A percentile compares a stretch with the other conserved stretches of the same genome.
Evolutionary conservation across 2,888 invertebrate genomes (phyloP).

Genomic region (Andricus quercusramuli): DNA sequence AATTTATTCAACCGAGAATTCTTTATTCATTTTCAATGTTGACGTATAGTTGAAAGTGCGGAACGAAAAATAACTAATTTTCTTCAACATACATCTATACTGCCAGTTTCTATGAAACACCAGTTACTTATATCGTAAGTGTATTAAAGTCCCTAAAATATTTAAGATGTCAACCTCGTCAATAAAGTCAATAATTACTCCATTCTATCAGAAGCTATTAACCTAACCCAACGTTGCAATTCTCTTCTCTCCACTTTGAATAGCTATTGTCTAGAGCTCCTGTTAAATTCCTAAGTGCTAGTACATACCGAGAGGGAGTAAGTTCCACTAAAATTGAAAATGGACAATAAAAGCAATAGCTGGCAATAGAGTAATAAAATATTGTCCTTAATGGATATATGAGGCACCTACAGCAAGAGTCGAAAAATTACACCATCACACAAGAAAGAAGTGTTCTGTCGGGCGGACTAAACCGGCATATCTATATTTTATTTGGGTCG

Average conservation of each 20-base stretch:
- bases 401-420: too few species aligned
- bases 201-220: slow-evolving; percentile 7
- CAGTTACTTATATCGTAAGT: too few species aligned
- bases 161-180: neutral
- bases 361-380: neutral
- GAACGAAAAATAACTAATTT: neutral
- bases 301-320: neutral
- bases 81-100: neutral
- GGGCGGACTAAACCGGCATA: too few species aligned
- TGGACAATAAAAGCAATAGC: neutral
- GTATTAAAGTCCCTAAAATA: neutral
- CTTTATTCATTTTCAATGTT: too few species aligned
- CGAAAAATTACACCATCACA: too few species aligned
- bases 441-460: too few species aligned
- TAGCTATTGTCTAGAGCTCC: slow-evolving; percentile 23
- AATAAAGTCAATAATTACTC: slow-evolving; percentile 27
- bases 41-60: too few species aligned
- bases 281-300: slow-evolving; percentile 28
- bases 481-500: too few species aligned
- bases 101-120: neutral
- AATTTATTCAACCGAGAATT: too few species aligned
- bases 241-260: neutral
- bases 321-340: neutral
- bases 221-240: slow-evolving; percentile 3
- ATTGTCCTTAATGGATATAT: neutral